A percentile compares a stretch with the other conserved stretches of the same genome.
These are phyloP conservation scores for Malacoctenus gilli DNA, from an alignment of 2,797 vertebrate genomes.

Conservation along the genomic window DNA sequence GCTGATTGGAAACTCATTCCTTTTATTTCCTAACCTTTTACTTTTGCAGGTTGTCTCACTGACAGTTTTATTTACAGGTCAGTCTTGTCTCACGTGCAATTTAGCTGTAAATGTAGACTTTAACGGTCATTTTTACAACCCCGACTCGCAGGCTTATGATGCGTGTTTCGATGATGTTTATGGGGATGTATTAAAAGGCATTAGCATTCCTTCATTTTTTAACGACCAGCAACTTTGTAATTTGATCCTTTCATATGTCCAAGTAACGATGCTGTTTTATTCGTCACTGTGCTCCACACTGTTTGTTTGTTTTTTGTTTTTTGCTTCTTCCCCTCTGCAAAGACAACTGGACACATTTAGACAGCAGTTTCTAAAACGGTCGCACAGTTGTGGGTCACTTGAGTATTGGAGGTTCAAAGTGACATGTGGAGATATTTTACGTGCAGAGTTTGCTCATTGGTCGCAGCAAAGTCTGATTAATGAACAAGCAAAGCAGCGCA, in stretches of 20 bases:
- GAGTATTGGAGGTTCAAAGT: conserved; percentile 45
- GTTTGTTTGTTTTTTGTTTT: not conserved
- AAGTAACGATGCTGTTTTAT: conserved; percentile 13
- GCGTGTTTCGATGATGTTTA: conserved; percentile 13
- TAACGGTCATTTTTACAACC: conserved; percentile 8
- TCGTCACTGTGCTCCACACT: not conserved
- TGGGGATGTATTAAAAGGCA: conserved; percentile 20
- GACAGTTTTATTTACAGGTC: no score
- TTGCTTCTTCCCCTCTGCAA: no score
- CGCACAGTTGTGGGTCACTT: conserved; percentile 37
- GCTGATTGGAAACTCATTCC: no score
- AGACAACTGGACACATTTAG: conserved; percentile 25
- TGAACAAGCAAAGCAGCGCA: conserved; percentile 42
- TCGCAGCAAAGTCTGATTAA: conserved; percentile 56
- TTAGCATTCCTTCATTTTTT: conserved; percentile 11
- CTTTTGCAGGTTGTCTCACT: no score
- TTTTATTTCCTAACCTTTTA: no score
- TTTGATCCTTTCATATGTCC: conserved; percentile 25
- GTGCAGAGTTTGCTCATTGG: conserved; percentile 48
- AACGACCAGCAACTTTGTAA: conserved; percentile 20
- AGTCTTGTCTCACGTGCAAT: no score
- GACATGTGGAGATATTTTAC: conserved; percentile 57
- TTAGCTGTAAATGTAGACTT: conserved; percentile 8
- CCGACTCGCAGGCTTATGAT: not conserved
- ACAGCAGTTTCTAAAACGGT: conserved; percentile 10